Conservation (phyloP, 2,113 vertebrate species). For the Dicentrarchus labrax region DNA sequence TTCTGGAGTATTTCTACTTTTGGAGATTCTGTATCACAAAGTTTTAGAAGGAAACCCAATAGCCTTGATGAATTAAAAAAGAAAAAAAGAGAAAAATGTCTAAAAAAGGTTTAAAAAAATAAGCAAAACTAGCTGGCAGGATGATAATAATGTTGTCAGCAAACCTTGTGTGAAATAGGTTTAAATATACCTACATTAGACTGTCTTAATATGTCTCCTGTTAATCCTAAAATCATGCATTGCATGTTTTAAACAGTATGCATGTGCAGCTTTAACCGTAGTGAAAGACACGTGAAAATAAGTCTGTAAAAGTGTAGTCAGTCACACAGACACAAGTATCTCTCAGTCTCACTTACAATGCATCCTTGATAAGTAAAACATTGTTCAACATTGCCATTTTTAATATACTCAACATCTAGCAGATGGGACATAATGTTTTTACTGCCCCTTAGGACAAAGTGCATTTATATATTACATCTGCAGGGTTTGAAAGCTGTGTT, state of each 20-base stretch:
- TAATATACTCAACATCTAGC: background rate
- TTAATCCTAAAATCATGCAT: background rate
- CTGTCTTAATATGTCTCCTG: background rate
- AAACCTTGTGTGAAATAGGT: too few relatives aligned
- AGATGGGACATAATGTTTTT: slow-evolving; percentile 1
- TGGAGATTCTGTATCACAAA: background rate
- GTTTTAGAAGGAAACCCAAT: background rate
- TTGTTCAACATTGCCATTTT: background rate
- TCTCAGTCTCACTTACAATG: background rate
- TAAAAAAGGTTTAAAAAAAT: too few relatives aligned
- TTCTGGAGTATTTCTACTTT: background rate
- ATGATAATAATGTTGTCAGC: too few relatives aligned
- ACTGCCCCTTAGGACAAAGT: background rate
- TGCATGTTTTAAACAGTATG: slow-evolving; percentile 1
- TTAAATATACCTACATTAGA: too few relatives aligned
- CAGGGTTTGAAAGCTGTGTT: background rate
- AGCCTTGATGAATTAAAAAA: background rate
- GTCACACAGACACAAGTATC: background rate
- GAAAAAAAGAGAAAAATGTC: too few relatives aligned
- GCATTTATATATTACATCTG: background rate
- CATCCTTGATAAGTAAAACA: slow-evolving; percentile 7
- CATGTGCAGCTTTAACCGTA: background rate
- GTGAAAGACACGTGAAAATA: background rate
- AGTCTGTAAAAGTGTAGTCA: background rate
- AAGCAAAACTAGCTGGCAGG: too few relatives aligned